Evolutionary conservation across 2,888 invertebrate species (phyloP).

Genomic region (Lysandra coridon): DNA sequence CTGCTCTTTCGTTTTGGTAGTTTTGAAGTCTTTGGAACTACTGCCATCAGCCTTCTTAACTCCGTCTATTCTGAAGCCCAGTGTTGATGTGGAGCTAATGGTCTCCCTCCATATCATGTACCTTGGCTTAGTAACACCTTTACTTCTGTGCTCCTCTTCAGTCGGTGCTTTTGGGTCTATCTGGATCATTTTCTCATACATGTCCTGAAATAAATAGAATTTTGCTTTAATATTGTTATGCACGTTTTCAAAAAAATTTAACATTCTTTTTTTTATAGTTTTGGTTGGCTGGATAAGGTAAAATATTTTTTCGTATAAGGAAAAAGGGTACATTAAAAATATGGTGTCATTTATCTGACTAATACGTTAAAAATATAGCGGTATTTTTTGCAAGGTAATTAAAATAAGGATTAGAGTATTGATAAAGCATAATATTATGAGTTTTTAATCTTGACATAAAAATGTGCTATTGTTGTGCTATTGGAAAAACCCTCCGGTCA

Average conservation of each 20-base stretch:
- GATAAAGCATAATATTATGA: background rate
- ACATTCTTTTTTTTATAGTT: too few relatives aligned
- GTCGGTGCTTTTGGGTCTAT: conserved; percentile 94
- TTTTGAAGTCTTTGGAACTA: conserved; percentile 97
- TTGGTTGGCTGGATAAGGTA: too few relatives aligned
- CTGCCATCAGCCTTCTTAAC: conserved; percentile 93
- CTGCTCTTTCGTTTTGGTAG: conserved; percentile 91
- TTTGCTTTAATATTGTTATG: background rate
- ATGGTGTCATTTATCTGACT: background rate
- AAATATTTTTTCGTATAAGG: too few relatives aligned
- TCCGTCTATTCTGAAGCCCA: conserved; percentile 98
- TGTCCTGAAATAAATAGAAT: conserved; percentile 83
- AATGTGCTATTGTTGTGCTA: too few relatives aligned
- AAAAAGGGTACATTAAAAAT: too few relatives aligned
- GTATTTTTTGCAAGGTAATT: background rate
- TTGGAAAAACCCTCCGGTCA: background rate
- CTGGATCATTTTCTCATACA: conserved; percentile 99
- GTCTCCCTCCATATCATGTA: conserved; percentile 98
- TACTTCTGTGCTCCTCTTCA: conserved; percentile 92
- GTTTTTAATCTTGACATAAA: background rate
- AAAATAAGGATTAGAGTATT: background rate
- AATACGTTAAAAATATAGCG: background rate
- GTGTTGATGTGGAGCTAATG: conserved; percentile 96
- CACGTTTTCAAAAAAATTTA: too few relatives aligned
- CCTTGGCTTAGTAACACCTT: conserved; percentile 96